Evolutionary conservation across 2,797 vertebrate species (phyloP).

Genomic region (Cacajao melanocephalus): DNA sequence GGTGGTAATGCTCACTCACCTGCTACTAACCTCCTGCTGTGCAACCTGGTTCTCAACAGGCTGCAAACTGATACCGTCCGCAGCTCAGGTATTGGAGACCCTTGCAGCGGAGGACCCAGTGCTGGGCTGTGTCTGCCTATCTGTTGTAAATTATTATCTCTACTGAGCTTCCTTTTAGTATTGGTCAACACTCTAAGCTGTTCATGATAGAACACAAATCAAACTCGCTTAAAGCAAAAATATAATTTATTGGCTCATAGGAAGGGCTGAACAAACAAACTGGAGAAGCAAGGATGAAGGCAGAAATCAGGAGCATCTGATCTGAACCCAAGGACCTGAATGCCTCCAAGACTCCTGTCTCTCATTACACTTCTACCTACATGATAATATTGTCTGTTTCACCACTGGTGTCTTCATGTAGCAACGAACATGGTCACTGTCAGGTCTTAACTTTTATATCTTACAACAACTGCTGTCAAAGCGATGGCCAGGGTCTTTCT

Average conservation of each 20-base stretch:
- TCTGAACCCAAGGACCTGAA: background rate
- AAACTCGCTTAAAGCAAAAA: background rate
- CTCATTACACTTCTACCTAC: background rate
- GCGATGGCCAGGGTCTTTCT: background rate
- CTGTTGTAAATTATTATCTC: background rate
- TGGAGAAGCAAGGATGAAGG: background rate
- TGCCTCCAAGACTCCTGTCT: background rate
- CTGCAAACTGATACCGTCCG: fast-evolving
- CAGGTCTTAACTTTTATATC: background rate
- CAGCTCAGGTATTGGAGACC: background rate
- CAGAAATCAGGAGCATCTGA: background rate
- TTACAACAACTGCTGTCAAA: background rate
- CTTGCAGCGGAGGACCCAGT: background rate
- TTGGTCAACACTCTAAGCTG: background rate
- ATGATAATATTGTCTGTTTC: background rate
- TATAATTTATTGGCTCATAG: background rate
- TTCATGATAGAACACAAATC: background rate
- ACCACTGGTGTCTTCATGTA: background rate
- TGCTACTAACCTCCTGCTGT: background rate
- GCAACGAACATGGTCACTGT: background rate
- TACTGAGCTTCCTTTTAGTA: background rate
- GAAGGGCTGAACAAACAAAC: background rate
- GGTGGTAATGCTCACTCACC: background rate
- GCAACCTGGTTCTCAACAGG: background rate
- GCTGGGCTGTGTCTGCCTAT: fast-evolving